Conservation (phyloP, 2,113 vertebrate species). For the Hyperoodon ampullatus region DNA sequence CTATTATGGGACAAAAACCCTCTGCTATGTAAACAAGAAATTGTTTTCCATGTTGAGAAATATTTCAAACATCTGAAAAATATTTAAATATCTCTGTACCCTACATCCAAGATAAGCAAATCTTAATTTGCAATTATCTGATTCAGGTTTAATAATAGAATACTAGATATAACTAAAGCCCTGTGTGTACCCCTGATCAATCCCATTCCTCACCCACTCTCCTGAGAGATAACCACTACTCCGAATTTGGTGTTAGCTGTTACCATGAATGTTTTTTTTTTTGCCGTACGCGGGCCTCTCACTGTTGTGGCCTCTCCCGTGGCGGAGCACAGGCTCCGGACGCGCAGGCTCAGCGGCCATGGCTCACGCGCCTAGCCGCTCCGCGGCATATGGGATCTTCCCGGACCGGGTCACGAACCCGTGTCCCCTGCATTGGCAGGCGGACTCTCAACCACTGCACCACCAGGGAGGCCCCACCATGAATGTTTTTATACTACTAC, state of each 20-base stretch:
- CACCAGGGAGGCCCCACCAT: background rate
- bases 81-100: constrained; percentile 39
- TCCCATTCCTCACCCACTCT: background rate
- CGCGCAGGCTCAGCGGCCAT: too few species aligned
- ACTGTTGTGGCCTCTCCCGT: too few species aligned
- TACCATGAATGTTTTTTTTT: background rate
- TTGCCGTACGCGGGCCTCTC: too few species aligned
- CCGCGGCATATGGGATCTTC: too few species aligned
- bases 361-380: too few species aligned
- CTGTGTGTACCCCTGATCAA: background rate
- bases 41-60: constrained; percentile 55
- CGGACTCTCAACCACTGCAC: too few species aligned
- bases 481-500: background rate
- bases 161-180: constrained; percentile 40
- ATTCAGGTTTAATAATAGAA: constrained; percentile 10
- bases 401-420: too few species aligned
- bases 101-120: constrained; percentile 38
- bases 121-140: constrained; percentile 46
- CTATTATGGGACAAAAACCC: constrained; percentile 24
- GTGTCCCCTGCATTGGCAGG: too few species aligned
- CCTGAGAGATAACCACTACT: background rate
- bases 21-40: constrained; percentile 62
- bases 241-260: constrained; percentile 1
- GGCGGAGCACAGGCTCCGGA: too few species aligned
- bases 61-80: constrained; percentile 55